Base-by-base conservation (phyloP, 2,113 vertebrate genomes). In the Columbina picui region DNA sequence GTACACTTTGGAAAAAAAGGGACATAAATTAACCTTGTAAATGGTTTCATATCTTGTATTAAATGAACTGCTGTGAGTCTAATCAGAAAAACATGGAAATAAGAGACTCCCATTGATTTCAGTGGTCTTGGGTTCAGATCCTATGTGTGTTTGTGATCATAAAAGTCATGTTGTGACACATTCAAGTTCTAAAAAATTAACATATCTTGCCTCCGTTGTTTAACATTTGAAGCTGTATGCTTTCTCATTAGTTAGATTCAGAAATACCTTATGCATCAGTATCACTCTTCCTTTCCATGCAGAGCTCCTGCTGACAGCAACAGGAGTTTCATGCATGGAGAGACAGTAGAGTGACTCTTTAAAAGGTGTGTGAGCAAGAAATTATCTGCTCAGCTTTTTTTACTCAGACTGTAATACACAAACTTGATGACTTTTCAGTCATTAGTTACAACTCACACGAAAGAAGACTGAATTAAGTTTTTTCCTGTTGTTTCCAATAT, bases 11-110 rank as follows among this genome's bases (percentile, higher is more conserved):
- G 39, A 7, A 64, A 76, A 64, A 80, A 74, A 59, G n/a, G 36
- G 50, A 23, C 65, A 75, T 95, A 95, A 92, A 92, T 96, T 95
- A 94, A 89, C 73, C 76, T 96, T 84, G 64, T 81, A 92, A 76
- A 79, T 84, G 59, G 56, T 53, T 94, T 84, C 39, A 32, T 93
- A 68, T 67, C 68, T 95, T 61, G 60, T 25, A 81, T 71, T 92
- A 84, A 89, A 93, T 84, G 79, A 87, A 68, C 90, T 75, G 79
- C 92, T 94, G 76, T 27, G 73, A 90, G 52, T 77, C 83, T 82
- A 86, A 94, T 95, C 67, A 77, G 69, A 69, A 92, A 84, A 71
- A 45, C 56, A 16, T 5, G 25, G 75, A 84, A 70, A 81, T 52
- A 87, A 90, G 30, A 76, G 53, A 71, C 74, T 92, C 21, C 39